These are phyloP conservation scores for Stratiomys singularior DNA, from an alignment of 2,888 invertebrate species.

Conservation along the genomic window DNA sequence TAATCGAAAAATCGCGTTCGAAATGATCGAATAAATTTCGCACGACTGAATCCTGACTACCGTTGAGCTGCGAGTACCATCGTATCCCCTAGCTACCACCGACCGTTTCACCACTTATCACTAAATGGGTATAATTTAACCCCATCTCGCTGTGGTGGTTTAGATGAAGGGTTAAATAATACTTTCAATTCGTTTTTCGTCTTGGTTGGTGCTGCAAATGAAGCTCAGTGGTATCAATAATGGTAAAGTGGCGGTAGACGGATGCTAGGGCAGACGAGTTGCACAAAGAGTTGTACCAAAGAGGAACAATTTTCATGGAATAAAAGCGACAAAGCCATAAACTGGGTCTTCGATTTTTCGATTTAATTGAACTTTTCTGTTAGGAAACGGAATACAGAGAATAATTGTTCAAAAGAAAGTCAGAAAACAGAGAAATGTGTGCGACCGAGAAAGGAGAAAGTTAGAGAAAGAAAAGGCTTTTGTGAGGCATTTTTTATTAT, in stretches of 20 bases:
- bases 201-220: background rate
- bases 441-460: too few relatives aligned
- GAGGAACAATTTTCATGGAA: slow-evolving; percentile 22
- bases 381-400: too few relatives aligned
- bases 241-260: too few relatives aligned
- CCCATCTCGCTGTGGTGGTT: background rate
- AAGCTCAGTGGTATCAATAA: background rate
- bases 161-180: slow-evolving; percentile 30
- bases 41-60: slow-evolving; percentile 41
- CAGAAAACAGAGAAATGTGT: too few relatives aligned
- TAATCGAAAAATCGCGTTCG: slow-evolving; percentile 45
- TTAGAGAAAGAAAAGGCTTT: too few relatives aligned
- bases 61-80: background rate
- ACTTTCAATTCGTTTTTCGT: slow-evolving; percentile 6
- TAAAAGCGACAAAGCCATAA: slow-evolving; percentile 42
- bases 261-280: background rate
- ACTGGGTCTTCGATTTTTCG: slow-evolving; percentile 29
- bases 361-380: slow-evolving; percentile 43
- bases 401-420: too few relatives aligned
- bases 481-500: too few relatives aligned
- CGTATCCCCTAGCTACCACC: background rate
- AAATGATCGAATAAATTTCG: slow-evolving; percentile 43
- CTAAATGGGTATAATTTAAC: background rate
- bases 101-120: background rate
- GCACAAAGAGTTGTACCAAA: background rate